These are phyloP conservation scores for Kryptolebias ocellatus DNA, from an alignment of 2,797 vertebrate genomes.

Conservation along the genomic window DNA sequence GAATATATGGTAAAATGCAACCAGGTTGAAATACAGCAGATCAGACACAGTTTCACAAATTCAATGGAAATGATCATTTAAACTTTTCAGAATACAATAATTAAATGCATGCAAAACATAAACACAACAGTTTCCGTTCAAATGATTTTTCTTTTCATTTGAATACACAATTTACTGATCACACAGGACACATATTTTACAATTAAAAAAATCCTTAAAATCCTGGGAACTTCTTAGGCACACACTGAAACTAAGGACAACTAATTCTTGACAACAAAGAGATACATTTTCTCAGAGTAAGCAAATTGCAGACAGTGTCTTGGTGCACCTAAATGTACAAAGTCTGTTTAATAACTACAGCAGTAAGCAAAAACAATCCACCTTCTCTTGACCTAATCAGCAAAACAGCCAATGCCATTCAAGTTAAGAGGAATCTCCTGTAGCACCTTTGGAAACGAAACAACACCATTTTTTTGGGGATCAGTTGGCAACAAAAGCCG, in stretches of 20 bases:
- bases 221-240: conserved; percentile 64
- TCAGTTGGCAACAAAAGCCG: conserved; percentile 60
- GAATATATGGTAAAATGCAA: conserved; percentile 42
- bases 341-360: conserved; percentile 37
- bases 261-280: conserved; percentile 33
- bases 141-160: conserved; percentile 17
- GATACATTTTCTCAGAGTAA: conserved; percentile 59
- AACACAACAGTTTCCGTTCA: conserved; percentile 35
- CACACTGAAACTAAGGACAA: conserved; percentile 48
- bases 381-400: conserved; percentile 48
- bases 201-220: conserved; percentile 47
- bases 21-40: conserved; percentile 45
- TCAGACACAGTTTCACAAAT: conserved; percentile 40
- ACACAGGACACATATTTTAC: conserved; percentile 50
- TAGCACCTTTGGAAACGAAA: conserved; percentile 86
- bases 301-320: conserved; percentile 46
- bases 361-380: conserved; percentile 30
- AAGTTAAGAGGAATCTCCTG: conserved; percentile 61
- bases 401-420: conserved; percentile 48
- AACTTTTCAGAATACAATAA: conserved; percentile 50
- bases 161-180: conserved; percentile 37
- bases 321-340: conserved; percentile 50
- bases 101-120: conserved; percentile 68
- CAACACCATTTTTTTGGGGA: conserved; percentile 64
- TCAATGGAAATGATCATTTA: conserved; percentile 45